phyloP scores from a whole-genome alignment of 2,113 vertebrate genomes.

The Motacilla alba region DNA sequence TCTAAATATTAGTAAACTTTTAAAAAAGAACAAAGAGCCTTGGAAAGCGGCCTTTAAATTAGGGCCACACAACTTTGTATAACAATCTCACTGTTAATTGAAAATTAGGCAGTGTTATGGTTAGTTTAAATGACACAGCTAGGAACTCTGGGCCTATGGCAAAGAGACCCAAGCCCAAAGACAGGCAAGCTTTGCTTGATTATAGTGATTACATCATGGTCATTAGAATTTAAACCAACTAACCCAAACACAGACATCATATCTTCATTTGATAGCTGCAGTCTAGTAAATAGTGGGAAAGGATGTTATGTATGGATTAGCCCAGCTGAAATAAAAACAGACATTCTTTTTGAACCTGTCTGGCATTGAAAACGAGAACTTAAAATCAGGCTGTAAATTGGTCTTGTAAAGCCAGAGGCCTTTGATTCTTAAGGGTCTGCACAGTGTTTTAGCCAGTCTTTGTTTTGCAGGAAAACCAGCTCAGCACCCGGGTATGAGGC shows the following conservation, averaged over 20 bases:
- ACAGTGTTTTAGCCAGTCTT: constrained; percentile 67
- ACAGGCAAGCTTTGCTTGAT: constrained; percentile 78
- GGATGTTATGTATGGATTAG: constrained; percentile 80
- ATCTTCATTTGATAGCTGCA: constrained; percentile 81
- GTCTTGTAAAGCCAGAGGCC: constrained; percentile 75
- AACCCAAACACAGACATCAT: constrained; percentile 84
- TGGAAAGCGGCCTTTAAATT: constrained; percentile 54
- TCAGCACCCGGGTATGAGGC: constrained; percentile 12
- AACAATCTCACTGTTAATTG: constrained; percentile 50
- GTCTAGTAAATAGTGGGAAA: constrained; percentile 81
- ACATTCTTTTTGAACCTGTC: constrained; percentile 84
- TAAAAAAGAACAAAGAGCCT: constrained; percentile 51
- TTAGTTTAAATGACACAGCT: constrained; percentile 73
- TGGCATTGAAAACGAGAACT: constrained; percentile 78
- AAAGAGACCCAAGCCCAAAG: constrained; percentile 71
- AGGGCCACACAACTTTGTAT: constrained; percentile 32
- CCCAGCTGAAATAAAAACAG: constrained; percentile 84
- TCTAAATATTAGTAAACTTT: constrained; percentile 65
- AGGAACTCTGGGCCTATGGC: constrained; percentile 62
- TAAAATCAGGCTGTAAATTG: constrained; percentile 81
- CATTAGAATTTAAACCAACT: constrained; percentile 76
- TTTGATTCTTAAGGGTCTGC: constrained; percentile 82
- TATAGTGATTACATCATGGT: constrained; percentile 78
- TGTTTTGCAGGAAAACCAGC: constrained; percentile 66
- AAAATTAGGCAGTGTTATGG: constrained; percentile 72